phyloP scores from a whole-genome alignment of 2,113 vertebrate genomes.

The Trogon melanurus region DNA sequence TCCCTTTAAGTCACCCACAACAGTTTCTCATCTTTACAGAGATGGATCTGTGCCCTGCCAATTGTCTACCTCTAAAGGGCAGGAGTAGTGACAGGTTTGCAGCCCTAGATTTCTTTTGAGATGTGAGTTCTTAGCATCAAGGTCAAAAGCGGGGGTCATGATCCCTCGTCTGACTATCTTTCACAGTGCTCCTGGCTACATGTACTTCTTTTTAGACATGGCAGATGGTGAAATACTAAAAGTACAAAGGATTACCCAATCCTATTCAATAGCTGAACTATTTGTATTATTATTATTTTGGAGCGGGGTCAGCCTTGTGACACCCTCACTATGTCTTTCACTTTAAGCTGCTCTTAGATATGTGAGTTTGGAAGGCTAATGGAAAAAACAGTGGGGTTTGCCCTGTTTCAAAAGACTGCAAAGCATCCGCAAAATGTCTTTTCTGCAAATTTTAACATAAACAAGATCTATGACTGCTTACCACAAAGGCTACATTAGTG shows the following conservation, averaged over 20 bases:
- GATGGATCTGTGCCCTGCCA: slow-evolving; percentile 3
- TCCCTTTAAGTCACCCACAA: background rate
- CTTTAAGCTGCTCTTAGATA: background rate
- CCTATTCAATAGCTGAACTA: slow-evolving; percentile 45
- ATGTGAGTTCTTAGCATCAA: slow-evolving; percentile 48
- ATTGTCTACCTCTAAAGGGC: slow-evolving; percentile 6
- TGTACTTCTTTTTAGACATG: slow-evolving; percentile 53
- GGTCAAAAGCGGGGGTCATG: slow-evolving; percentile 55
- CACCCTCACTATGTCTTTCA: background rate
- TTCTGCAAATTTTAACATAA: background rate
- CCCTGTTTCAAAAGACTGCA: background rate
- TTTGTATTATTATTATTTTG: slow-evolving; percentile 37
- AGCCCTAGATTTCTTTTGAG: slow-evolving; percentile 52
- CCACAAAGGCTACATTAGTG: background rate
- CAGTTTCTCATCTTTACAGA: slow-evolving; percentile 40
- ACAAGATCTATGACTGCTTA: background rate
- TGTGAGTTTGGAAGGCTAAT: background rate
- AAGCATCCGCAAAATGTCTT: background rate
- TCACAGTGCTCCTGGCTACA: slow-evolving; percentile 58
- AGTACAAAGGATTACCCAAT: slow-evolving; percentile 52
- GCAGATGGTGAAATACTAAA: slow-evolving; percentile 63
- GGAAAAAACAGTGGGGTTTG: background rate
- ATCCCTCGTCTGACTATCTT: slow-evolving; percentile 41
- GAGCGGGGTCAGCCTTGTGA: fast-evolving
- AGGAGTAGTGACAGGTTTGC: slow-evolving; percentile 36